phyloP scores from a whole-genome alignment of 1,140 invertebrate genomes.

The Leptinotarsa lineolata region DNA sequence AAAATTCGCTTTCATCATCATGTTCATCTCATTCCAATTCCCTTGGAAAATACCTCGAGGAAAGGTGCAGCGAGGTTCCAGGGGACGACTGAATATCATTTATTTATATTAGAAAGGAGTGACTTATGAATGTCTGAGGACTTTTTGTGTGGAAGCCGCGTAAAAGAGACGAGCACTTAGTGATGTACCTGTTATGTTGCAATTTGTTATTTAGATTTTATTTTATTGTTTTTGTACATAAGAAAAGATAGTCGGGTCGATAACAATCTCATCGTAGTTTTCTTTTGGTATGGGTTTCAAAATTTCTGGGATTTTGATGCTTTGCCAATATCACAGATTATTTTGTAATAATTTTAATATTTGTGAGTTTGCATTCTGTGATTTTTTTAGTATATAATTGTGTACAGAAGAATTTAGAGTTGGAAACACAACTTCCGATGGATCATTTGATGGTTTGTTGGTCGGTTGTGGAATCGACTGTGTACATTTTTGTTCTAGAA shows the following conservation, averaged over 20 bases:
- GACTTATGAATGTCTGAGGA: not conserved
- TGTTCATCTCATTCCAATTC: constrained; percentile 43
- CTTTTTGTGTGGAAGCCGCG: constrained; percentile 12
- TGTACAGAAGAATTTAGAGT: constrained; percentile 34
- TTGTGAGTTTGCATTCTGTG: constrained; percentile 50
- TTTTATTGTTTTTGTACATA: constrained; percentile 52
- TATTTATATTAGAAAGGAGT: constrained; percentile 18
- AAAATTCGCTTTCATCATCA: constrained; percentile 18
- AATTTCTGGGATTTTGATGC: constrained; percentile 7
- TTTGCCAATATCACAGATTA: constrained; percentile 34
- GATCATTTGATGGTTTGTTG: constrained; percentile 12
- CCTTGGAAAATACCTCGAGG: constrained; percentile 17
- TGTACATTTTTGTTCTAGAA: constrained; percentile 45
- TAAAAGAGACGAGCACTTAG: constrained; percentile 7
- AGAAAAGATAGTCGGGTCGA: constrained; percentile 42
- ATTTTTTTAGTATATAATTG: constrained; percentile 46
- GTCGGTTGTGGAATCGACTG: constrained; percentile 29
- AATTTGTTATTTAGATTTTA: constrained; percentile 54
- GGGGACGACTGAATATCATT: constrained; percentile 30
- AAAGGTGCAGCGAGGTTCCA: constrained; percentile 2
- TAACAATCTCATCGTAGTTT: constrained; percentile 31
- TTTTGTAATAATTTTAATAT: constrained; percentile 33
- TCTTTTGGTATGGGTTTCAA: constrained; percentile 5
- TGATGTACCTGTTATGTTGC: constrained; percentile 54
- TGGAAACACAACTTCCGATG: not conserved